Evolutionary conservation across 2,113 vertebrate species (phyloP), one percentile per base, ranked within the genome.

Genomic region (Parus major): DNA sequence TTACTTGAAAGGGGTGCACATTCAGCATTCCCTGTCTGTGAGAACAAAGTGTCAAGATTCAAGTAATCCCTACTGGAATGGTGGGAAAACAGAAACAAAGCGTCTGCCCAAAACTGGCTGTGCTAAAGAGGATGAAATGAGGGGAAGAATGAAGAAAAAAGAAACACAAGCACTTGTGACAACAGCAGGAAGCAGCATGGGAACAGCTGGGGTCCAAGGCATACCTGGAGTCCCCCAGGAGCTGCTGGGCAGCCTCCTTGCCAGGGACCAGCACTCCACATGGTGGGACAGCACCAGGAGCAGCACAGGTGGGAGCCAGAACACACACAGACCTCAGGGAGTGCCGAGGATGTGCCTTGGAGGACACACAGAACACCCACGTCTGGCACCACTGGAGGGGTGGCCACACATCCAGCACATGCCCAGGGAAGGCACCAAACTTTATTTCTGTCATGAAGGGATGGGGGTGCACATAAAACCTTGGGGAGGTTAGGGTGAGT

Each of bases 271-370:
- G 33, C 46, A 11, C 20, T 36, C n/a, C 20, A 23, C 56, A 46
- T 27, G 7, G 3, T 1, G 1, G 25, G 23, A 5, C 0, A 1
- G 3, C 15, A 21, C 10, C 21, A 56, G 50, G 24, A 29, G 29
- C 33, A 21, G 5, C 52, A 7, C 49, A 82, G 35, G 22, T 1
- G 49, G 49, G 18, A 61, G 27, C 6, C 55, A 61, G 46, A 7
- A 7, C 5, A 2, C 11, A 6, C 23, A 15, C 1, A 4, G n/a
- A 53, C 8, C 31, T 14, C 35, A 14, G 7, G 6, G 31, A 31
- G 42, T 27, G 18, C 59, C 3, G 7, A 25, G 55, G 82, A 39
- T 25, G 19, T 25, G 36, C 10, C 21, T 39, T 11, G 42, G n/a
- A 2, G 3, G 65, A 36, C 5, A 23, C 18, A 25, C 61, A 14